Evolutionary conservation across 2,888 invertebrate genomes (phyloP).

Genomic region (Platycheirus rosarum): DNA sequence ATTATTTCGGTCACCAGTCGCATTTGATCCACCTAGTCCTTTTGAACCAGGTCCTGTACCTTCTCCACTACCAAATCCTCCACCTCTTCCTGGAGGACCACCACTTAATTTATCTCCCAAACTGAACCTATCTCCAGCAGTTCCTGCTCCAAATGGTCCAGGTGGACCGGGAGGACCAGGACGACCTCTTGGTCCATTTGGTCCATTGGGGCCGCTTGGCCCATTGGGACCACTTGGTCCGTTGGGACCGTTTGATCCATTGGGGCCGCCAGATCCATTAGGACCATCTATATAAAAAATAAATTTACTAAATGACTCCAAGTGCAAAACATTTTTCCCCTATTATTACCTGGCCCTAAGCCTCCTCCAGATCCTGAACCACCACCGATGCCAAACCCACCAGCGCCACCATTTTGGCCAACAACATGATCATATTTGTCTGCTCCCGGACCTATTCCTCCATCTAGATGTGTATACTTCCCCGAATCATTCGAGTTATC

Average conservation of each 20-base stretch:
- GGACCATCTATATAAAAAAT: conserved; percentile 16
- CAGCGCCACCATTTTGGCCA: conserved; percentile 63
- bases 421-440: conserved; percentile 50
- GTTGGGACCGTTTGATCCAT: conserved; percentile 52
- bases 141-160: conserved; percentile 76
- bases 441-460: conserved; percentile 46
- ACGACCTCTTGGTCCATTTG: conserved; percentile 68
- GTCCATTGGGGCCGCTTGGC: conserved; percentile 43
- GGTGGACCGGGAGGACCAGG: conserved; percentile 76
- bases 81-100: conserved; percentile 64
- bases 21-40: conserved; percentile 5
- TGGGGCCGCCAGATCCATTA: background rate
- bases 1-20: background rate
- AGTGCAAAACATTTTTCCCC: conserved; percentile 44
- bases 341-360: conserved; percentile 77
- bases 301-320: conserved; percentile 5
- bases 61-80: conserved; percentile 72
- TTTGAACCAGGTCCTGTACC: conserved; percentile 73
- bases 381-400: conserved; percentile 75
- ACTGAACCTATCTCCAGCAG: conserved; percentile 71
- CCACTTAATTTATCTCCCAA: conserved; percentile 63
- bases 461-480: conserved; percentile 52
- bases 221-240: conserved; percentile 44
- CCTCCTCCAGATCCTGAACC: conserved; percentile 54
- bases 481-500: conserved; percentile 42